A percentile compares a stretch with the other conserved stretches of the same genome.
These are phyloP conservation scores for Etia nguti DNA, from an alignment of 2,113 vertebrate genomes.

Conservation along the genomic window DNA sequence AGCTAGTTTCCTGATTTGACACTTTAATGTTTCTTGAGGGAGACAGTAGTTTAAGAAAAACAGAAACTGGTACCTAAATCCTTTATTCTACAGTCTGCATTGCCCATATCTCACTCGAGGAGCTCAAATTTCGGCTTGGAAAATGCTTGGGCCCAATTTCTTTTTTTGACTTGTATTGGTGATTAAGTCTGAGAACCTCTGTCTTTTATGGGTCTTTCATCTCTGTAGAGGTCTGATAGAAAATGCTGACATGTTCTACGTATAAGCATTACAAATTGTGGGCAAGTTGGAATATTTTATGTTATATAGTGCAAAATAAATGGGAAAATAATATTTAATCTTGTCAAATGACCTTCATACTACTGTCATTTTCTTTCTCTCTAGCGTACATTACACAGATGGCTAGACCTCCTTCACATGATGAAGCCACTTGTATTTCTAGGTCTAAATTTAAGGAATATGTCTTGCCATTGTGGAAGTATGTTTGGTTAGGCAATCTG, in stretches of 20 bases:
- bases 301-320: not conserved
- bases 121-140: rapidly evolving
- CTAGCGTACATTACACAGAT: not conserved
- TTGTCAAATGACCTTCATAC: constrained; percentile 7
- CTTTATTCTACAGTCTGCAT: not conserved
- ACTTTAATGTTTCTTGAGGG: not conserved
- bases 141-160: not conserved
- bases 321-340: not conserved
- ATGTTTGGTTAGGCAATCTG: constrained; percentile 49
- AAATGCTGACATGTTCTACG: not conserved
- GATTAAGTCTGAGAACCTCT: not conserved
- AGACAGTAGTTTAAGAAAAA: not conserved
- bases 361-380: not conserved
- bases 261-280: not conserved
- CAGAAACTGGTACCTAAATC: not conserved
- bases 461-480: constrained; percentile 26
- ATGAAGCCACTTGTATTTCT: constrained; percentile 41
- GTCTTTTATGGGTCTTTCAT: not conserved
- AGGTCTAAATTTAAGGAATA: constrained; percentile 29
- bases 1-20: not conserved
- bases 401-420: constrained; percentile 29
- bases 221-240: not conserved
- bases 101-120: not conserved
- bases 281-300: not conserved
- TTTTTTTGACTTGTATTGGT: not conserved